Percentiles rank a stretch among this genome's conserved stretches.
These are phyloP conservation scores for Bradypodion pumilum DNA, from an alignment of 2,797 vertebrate genomes.

Conservation along the genomic window DNA sequence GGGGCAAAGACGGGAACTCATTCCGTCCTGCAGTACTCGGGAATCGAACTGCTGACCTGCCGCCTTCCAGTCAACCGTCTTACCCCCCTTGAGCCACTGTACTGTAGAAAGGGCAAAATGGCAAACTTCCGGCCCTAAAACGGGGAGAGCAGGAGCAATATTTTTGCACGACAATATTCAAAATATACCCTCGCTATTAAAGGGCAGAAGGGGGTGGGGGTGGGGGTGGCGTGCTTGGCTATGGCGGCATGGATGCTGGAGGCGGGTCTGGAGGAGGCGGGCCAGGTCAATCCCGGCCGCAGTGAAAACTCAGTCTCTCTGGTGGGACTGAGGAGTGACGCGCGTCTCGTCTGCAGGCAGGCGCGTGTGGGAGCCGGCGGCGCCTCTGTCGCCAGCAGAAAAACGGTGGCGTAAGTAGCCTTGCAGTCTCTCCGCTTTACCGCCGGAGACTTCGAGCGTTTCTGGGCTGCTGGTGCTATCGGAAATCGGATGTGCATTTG, in stretches of 20 bases:
- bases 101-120: too few species aligned
- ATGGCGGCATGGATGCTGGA: slow-evolving; percentile 24
- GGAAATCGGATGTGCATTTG: neutral
- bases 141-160: neutral
- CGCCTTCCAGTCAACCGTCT: too few species aligned
- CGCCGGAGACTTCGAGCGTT: too few species aligned
- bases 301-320: neutral
- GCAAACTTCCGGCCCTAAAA: neutral
- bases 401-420: slow-evolving; percentile 26
- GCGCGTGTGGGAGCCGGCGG: neutral
- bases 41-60: too few species aligned
- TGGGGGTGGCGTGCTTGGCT: neutral
- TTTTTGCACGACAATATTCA: neutral
- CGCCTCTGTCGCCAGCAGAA: too few species aligned
- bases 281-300: neutral
- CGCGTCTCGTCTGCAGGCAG: neutral
- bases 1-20: too few species aligned
- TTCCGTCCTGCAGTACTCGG: too few species aligned
- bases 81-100: too few species aligned
- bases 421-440: neutral
- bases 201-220: neutral
- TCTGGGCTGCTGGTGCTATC: neutral
- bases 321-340: neutral
- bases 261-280: slow-evolving; percentile 52
- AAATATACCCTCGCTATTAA: neutral